These are phyloP conservation scores for Xestia ashworthii DNA, from an alignment of 2,888 invertebrate genomes.

Conservation along the genomic window DNA sequence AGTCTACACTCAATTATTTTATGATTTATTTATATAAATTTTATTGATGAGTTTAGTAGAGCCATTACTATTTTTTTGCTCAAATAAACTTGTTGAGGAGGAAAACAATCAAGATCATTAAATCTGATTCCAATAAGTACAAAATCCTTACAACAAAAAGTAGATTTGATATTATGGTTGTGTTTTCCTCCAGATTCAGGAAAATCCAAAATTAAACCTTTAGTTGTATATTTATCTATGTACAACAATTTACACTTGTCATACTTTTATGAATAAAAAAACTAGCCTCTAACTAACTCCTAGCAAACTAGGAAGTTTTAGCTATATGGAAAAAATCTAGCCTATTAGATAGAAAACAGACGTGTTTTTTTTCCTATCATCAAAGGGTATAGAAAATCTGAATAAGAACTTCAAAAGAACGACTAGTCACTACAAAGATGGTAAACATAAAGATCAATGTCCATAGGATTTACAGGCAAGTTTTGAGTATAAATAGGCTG, in stretches of 20 bases:
- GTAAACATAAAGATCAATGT: background rate
- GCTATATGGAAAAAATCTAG: background rate
- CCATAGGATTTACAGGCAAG: background rate
- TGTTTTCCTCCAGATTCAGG: conserved; percentile 11
- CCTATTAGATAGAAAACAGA: too few relatives aligned
- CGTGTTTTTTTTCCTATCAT: background rate
- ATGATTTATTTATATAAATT: background rate
- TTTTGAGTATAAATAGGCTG: background rate
- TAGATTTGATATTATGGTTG: background rate
- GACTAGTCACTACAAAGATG: background rate
- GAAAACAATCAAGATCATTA: conserved; percentile 21
- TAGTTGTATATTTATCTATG: background rate
- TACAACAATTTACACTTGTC: background rate
- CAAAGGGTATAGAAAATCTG: background rate
- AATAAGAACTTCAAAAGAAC: background rate
- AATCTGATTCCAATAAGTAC: conserved; percentile 4
- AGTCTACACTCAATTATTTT: background rate
- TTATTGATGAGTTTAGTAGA: background rate
- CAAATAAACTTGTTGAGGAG: conserved; percentile 5
- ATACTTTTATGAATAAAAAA: background rate
- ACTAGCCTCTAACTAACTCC: too few relatives aligned
- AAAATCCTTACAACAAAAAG: background rate
- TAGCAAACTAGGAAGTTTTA: too few relatives aligned
- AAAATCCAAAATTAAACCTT: background rate
- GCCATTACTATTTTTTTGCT: conserved; percentile 18